A percentile compares a stretch with the other conserved stretches of the same genome.
These are phyloP conservation scores for Tetragnatha versicolor DNA, from an alignment of 1,140 invertebrate species.

Conservation along the genomic window DNA sequence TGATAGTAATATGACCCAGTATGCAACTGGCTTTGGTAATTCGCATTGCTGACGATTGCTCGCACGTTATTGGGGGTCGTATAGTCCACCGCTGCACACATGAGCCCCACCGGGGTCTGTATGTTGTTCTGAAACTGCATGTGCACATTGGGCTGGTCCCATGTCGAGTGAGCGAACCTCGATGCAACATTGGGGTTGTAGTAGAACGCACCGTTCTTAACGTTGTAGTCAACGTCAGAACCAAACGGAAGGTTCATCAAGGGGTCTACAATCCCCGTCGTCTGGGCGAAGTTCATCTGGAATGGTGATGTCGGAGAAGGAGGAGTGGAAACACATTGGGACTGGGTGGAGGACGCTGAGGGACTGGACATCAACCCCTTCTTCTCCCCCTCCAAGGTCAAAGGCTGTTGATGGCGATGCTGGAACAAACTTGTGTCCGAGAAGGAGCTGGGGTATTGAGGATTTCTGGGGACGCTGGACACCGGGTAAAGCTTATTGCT, in stretches of 20 bases:
- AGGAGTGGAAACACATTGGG: slow-evolving; percentile 30
- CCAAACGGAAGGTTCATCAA: neutral
- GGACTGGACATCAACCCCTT: slow-evolving; percentile 30
- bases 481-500: neutral
- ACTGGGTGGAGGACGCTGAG: slow-evolving; percentile 28
- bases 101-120: slow-evolving; percentile 26
- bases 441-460: slow-evolving; percentile 13
- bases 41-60: slow-evolving; percentile 32
- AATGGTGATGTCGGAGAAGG: slow-evolving; percentile 37
- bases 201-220: slow-evolving; percentile 28
- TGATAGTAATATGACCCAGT: slow-evolving; percentile 42
- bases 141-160: slow-evolving; percentile 26
- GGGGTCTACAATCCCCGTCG: neutral
- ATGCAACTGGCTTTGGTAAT: slow-evolving; percentile 28
- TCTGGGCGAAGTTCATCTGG: slow-evolving; percentile 20
- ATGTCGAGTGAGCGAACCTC: slow-evolving; percentile 21
- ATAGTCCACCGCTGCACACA: slow-evolving; percentile 38
- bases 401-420: slow-evolving; percentile 22
- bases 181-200: slow-evolving; percentile 14
- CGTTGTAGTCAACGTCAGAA: neutral
- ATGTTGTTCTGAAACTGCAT: slow-evolving; percentile 45
- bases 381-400: slow-evolving; percentile 10
- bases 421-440: neutral
- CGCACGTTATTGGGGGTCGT: slow-evolving; percentile 30
- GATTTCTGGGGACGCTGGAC: neutral